These are phyloP conservation scores for Puntigrus tetrazona DNA, from an alignment of 2,113 vertebrate genomes.

Conservation along the genomic window DNA sequence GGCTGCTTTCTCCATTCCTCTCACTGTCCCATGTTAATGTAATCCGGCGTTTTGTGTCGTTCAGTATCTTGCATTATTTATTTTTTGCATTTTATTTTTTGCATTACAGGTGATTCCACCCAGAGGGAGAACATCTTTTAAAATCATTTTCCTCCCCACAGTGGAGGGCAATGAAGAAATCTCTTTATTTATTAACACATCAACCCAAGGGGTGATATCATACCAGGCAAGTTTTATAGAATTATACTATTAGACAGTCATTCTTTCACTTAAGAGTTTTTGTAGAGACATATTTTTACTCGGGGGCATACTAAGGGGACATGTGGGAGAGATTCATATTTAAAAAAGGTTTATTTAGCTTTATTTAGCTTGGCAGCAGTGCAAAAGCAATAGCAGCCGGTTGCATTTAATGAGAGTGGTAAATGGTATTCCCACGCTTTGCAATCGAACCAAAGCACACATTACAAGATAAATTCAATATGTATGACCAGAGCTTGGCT, in stretches of 20 bases:
- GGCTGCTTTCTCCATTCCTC: neutral
- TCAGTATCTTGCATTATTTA: neutral
- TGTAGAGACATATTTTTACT: neutral
- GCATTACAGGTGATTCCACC: slow-evolving; percentile 87
- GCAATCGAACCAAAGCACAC: neutral
- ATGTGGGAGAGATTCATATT: neutral
- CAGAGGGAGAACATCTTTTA: slow-evolving; percentile 90
- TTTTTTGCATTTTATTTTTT: slow-evolving; percentile 50
- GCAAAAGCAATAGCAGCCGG: neutral
- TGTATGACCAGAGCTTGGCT: neutral
- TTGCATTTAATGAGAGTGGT: neutral
- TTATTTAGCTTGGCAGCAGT: slow-evolving; percentile 6
- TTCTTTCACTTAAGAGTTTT: neutral
- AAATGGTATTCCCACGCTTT: neutral
- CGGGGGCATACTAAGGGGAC: neutral
- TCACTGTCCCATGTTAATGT: neutral
- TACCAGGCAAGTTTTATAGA: slow-evolving; percentile 80
- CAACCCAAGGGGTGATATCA: slow-evolving; percentile 87
- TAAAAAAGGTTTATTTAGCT: neutral
- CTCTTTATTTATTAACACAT: slow-evolving; percentile 99
- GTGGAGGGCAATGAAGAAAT: slow-evolving; percentile 93
- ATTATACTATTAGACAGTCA: neutral
- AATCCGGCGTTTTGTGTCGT: neutral
- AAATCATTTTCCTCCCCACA: slow-evolving; percentile 92
- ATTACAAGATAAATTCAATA: neutral